Conservation (phyloP, 1,140 invertebrate species). For the Heliconius melpomene region DNA sequence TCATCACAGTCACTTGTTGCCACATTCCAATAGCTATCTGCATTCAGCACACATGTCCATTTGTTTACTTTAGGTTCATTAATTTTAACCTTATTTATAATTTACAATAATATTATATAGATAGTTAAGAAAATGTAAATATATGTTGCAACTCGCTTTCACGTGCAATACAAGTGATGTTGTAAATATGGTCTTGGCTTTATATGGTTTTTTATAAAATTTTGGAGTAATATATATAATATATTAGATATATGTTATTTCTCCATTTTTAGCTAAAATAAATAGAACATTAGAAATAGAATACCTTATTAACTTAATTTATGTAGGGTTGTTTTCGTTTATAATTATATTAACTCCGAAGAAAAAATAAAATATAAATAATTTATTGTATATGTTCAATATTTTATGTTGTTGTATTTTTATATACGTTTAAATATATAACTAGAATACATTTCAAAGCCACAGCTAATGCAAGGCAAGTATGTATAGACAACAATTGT, state of each 20-base stretch:
- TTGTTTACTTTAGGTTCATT: background rate
- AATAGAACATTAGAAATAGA: too few species aligned
- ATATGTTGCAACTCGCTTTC: background rate
- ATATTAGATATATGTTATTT: too few species aligned
- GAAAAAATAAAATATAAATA: too few species aligned
- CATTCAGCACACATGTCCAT: background rate
- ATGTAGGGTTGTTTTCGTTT: background rate
- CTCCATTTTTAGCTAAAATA: too few species aligned
- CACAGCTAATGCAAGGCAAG: background rate
- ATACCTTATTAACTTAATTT: background rate
- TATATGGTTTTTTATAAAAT: too few species aligned
- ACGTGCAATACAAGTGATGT: background rate
- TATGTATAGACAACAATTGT: background rate
- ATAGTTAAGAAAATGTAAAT: background rate
- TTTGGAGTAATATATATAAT: too few species aligned
- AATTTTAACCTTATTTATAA: background rate
- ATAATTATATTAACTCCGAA: background rate
- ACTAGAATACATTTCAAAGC: background rate
- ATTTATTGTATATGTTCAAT: too few species aligned
- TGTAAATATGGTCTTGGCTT: background rate
- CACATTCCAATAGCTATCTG: constrained; percentile 10
- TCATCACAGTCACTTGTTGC: constrained; percentile 27
- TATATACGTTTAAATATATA: background rate
- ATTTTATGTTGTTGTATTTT: too few species aligned
- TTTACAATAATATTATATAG: background rate